Conservation (phyloP, 2,888 invertebrate species). For the Alsophila aescularia region DNA sequence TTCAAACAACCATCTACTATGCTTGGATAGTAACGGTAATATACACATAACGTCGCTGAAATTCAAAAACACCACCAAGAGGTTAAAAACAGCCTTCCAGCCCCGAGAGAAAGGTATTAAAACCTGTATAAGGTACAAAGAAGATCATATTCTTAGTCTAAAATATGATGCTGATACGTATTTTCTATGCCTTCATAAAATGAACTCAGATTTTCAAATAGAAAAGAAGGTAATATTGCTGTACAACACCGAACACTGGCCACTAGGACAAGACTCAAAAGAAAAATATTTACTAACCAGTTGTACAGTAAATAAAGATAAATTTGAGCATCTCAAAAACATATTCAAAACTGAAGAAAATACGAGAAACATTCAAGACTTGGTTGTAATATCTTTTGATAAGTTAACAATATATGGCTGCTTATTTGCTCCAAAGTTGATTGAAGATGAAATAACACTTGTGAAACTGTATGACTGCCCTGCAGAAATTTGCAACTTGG, state of each 20-base stretch:
- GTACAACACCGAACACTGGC: slow-evolving; percentile 35
- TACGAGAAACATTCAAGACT: slow-evolving; percentile 26
- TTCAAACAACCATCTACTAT: slow-evolving; percentile 58
- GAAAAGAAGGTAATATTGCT: slow-evolving; percentile 43
- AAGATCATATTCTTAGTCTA: slow-evolving; percentile 51
- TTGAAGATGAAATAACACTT: slow-evolving; percentile 42
- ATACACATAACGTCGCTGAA: slow-evolving; percentile 60
- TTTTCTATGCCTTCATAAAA: slow-evolving; percentile 53
- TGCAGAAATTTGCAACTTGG: slow-evolving; percentile 59
- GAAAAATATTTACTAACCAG: slow-evolving; percentile 46
- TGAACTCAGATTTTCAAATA: slow-evolving; percentile 53
- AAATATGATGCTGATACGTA: slow-evolving; percentile 50
- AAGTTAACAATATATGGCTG: slow-evolving; percentile 53
- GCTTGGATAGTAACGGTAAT: slow-evolving; percentile 59
- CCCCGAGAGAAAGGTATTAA: slow-evolving; percentile 48
- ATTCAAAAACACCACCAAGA: slow-evolving; percentile 60
- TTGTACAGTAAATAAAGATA: slow-evolving; percentile 32
- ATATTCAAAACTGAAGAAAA: slow-evolving; percentile 39
- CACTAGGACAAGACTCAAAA: slow-evolving; percentile 25
- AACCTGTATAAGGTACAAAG: slow-evolving; percentile 35
- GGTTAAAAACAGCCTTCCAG: slow-evolving; percentile 53
- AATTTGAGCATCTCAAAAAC: slow-evolving; percentile 38
- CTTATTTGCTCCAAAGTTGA: slow-evolving; percentile 45
- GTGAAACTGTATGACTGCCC: slow-evolving; percentile 61
- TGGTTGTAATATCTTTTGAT: slow-evolving; percentile 58